phyloP scores from a whole-genome alignment of 2,888 invertebrate species.

The Serrognathus titanus region DNA sequence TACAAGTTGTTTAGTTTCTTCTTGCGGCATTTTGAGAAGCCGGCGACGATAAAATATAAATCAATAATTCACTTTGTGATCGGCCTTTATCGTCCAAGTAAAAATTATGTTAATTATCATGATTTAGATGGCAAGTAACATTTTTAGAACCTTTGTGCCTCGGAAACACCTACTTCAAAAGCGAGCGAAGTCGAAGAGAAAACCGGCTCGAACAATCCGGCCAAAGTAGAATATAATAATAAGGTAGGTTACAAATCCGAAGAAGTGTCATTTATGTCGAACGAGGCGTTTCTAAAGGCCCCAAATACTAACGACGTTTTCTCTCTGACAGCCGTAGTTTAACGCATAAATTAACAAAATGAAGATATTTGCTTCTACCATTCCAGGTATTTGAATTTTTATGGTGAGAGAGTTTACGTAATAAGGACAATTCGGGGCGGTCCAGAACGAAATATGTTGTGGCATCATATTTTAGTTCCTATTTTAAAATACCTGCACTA shows the following conservation, averaged over 20 bases:
- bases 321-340: conserved; percentile 29
- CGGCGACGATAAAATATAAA: neutral
- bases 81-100: neutral
- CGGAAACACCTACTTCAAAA: conserved; percentile 14
- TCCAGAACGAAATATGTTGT: too few relatives aligned
- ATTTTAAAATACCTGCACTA: too few relatives aligned
- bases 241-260: conserved; percentile 38
- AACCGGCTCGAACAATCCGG: conserved; percentile 26
- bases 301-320: conserved; percentile 34
- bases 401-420: too few relatives aligned
- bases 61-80: neutral
- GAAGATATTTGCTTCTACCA: conserved; percentile 36
- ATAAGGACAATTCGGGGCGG: too few relatives aligned
- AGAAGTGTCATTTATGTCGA: conserved; percentile 37
- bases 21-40: too few relatives aligned
- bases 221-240: conserved; percentile 38
- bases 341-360: conserved; percentile 21
- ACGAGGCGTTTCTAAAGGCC: conserved; percentile 35
- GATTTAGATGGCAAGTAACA: conserved; percentile 2
- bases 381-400: conserved; percentile 6
- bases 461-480: too few relatives aligned
- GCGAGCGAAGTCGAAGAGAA: neutral
- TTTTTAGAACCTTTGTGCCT: neutral
- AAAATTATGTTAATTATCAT: conserved; percentile 10
- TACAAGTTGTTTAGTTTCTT: too few relatives aligned